Base-by-base conservation (phyloP, 1,140 invertebrate species). In the Aphelenchoides besseyi region DNA sequence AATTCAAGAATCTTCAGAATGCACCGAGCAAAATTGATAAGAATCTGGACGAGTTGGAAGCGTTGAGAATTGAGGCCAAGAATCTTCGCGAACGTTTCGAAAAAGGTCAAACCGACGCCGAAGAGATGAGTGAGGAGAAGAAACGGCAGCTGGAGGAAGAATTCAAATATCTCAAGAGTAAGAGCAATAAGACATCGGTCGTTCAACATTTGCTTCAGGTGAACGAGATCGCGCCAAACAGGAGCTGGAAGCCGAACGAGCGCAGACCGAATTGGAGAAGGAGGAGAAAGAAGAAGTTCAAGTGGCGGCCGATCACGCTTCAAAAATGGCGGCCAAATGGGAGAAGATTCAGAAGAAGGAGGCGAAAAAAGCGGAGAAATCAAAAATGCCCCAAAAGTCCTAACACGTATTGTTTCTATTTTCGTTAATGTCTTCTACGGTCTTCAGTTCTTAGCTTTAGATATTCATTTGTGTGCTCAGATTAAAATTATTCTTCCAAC, bases 271-370 rank as follows among this genome's bases (percentile, higher is more conserved):
- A 37, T 3, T 23, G 3, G 61, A 48, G 28, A 61, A 33, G 71
- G 74, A 76, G 30, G 75, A 84, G 57, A 79, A 84, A 71, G 82
- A 84, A 66, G 80, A 82, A 37, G 72, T 80, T 55, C 68, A 75
- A 35, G 62, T 81, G 9, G 79, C 81, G 3, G 82, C 81, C 5
- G 82, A 80, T 9, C 83, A 83, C 55, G 83, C 82, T 16, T 77
- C 73, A 0, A 83, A 83, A 66, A 83, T 83, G 82, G 64, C 83
- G 18, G 83, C 83, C 3, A 83, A 83, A 72, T 83, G 83, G 83
- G 82, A 83, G 62, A 83, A 83, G 59, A 84, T 83, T 48, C 76
- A 84, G 16, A 77, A 75, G 52, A 83, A 85, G 53, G 82, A 83
- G 69, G 82, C 82, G 1, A 83, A 83, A 53, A 84, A 85, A 61